A percentile compares a stretch with the other conserved stretches of the same genome.
These are phyloP conservation scores for Meandrusa payeni DNA, from an alignment of 2,888 invertebrate genomes.

Conservation along the genomic window DNA sequence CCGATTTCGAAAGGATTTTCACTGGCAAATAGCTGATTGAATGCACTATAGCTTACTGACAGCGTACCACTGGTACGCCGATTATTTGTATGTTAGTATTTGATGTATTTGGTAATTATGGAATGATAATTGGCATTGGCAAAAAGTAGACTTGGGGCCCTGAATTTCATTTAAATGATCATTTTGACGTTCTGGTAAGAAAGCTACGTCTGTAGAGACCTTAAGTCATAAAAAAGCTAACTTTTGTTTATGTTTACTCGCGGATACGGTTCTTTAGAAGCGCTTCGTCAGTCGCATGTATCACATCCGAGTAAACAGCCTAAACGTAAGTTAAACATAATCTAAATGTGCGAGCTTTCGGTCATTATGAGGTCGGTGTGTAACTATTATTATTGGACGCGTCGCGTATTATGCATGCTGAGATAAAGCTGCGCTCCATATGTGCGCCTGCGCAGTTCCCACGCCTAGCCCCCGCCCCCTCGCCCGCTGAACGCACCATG, in stretches of 20 bases:
- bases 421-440: slow-evolving; percentile 76
- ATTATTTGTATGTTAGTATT: no score
- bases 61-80: no score
- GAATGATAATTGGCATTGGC: no score
- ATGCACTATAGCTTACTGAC: no score
- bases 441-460: slow-evolving; percentile 69
- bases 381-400: slow-evolving; percentile 67
- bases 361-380: slow-evolving; percentile 51
- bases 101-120: no score
- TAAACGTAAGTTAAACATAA: slow-evolving; percentile 41
- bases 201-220: no score
- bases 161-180: no score
- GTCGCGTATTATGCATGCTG: slow-evolving; percentile 60
- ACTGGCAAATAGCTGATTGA: no score
- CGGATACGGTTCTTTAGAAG: slow-evolving; percentile 5
- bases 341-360: slow-evolving; percentile 52
- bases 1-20: no score
- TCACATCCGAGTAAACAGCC: slow-evolving; percentile 27
- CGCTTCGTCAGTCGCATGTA: background rate
- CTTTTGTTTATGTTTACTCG: slow-evolving; percentile 11
- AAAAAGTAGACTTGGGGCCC: no score
- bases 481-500: slow-evolving; percentile 52
- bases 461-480: slow-evolving; percentile 50
- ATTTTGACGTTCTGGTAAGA: no score
- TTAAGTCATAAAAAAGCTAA: slow-evolving; percentile 6